Conservation (phyloP, 2,888 invertebrate genomes). For the Caenorhabditis afra region DNA sequence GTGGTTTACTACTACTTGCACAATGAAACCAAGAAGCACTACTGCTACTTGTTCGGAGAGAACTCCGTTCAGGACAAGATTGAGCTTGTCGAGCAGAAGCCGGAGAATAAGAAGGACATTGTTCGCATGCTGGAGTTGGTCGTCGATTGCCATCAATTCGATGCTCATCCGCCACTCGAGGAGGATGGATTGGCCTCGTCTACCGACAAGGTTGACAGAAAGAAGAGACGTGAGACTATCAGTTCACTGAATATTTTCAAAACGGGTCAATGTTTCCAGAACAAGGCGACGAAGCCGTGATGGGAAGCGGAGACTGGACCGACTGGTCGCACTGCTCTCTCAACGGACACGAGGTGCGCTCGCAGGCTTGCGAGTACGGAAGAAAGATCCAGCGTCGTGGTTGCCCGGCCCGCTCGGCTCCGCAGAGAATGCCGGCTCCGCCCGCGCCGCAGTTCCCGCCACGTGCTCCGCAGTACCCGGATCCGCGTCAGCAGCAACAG, state of each 20-base stretch:
- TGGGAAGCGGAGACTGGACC: slow-evolving; percentile 70
- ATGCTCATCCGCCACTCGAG: slow-evolving; percentile 74
- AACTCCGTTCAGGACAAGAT: slow-evolving; percentile 69
- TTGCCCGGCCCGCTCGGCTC: slow-evolving; percentile 73
- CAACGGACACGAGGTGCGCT: slow-evolving; percentile 67
- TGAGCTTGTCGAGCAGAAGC: slow-evolving; percentile 71
- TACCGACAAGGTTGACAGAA: slow-evolving; percentile 75
- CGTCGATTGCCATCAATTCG: slow-evolving; percentile 73
- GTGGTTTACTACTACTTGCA: slow-evolving; percentile 74
- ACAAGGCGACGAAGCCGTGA: slow-evolving; percentile 57
- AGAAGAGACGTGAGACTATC: slow-evolving; percentile 72
- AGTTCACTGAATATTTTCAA: neutral
- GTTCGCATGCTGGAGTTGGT: slow-evolving; percentile 76
- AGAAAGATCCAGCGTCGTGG: slow-evolving; percentile 75
- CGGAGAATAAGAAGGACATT: slow-evolving; percentile 72
- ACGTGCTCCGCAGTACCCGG: slow-evolving; percentile 42
- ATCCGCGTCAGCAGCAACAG: slow-evolving; percentile 53
- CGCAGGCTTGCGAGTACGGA: slow-evolving; percentile 75
- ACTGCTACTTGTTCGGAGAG: slow-evolving; percentile 70
- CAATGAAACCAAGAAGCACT: slow-evolving; percentile 72
- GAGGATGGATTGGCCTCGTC: slow-evolving; percentile 75
- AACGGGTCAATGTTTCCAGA: slow-evolving; percentile 51
- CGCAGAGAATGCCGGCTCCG: slow-evolving; percentile 65
- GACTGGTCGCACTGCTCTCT: slow-evolving; percentile 70
- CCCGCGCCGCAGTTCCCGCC: slow-evolving; percentile 61